A percentile compares a stretch with the other conserved stretches of the same genome.
phyloP scores from a whole-genome alignment of 2,113 vertebrate genomes.

The Haemorhous mexicanus region DNA sequence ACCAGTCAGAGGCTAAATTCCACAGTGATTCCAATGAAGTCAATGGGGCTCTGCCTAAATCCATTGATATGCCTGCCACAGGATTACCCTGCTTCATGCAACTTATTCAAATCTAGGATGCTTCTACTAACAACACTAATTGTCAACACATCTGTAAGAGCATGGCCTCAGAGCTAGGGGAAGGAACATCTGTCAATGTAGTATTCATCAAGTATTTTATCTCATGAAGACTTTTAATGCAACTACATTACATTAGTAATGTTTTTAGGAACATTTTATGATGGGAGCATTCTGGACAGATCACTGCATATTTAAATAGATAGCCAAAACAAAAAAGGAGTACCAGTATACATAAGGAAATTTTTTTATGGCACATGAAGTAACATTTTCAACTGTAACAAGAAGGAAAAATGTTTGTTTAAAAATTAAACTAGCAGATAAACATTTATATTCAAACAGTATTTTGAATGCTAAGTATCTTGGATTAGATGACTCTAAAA shows the following conservation, averaged over 20 bases:
- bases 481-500: not conserved
- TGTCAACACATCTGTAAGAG: not conserved
- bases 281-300: not conserved
- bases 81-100: not conserved
- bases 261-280: not conserved
- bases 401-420: not conserved
- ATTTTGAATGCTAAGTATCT: not conserved
- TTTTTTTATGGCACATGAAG: not conserved
- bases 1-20: not conserved
- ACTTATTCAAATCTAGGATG: not conserved
- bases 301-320: not conserved
- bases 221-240: not conserved
- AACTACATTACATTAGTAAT: not conserved
- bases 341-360: not conserved
- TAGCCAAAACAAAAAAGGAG: not conserved
- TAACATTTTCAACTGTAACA: not conserved
- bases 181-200: not conserved
- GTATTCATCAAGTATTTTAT: not conserved
- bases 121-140: not conserved
- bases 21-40: slow-evolving; percentile 50
- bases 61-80: rapidly evolving
- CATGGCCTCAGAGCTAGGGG: not conserved
- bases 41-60: not conserved
- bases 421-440: not conserved
- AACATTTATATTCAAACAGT: not conserved